Percentiles rank a stretch among this genome's conserved stretches.
Evolutionary conservation across 1,140 invertebrate species (phyloP).

Genomic region (Leucophenga varia): DNA sequence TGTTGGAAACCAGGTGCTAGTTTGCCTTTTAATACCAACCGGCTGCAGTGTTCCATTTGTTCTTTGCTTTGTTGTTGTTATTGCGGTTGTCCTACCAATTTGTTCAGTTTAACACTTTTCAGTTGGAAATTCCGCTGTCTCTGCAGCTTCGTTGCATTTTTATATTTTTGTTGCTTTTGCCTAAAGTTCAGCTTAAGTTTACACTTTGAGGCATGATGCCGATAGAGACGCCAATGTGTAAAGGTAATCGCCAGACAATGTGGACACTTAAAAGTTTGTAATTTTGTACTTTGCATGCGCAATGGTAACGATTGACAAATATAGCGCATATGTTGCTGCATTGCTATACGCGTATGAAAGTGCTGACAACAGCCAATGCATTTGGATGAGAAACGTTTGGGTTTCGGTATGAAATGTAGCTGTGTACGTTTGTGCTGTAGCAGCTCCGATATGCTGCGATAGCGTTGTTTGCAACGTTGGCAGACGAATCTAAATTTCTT

Average conservation of each 20-base stretch:
- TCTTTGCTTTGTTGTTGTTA: too few relatives aligned
- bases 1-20: too few relatives aligned
- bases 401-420: slow-evolving; percentile 14
- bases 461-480: slow-evolving; percentile 19
- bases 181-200: slow-evolving; percentile 8
- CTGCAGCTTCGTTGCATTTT: too few relatives aligned
- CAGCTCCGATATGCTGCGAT: slow-evolving; percentile 20
- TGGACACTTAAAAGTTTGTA: slow-evolving; percentile 46
- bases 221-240: slow-evolving; percentile 45
- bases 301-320: slow-evolving; percentile 43
- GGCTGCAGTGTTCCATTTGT: too few relatives aligned
- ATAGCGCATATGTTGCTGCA: slow-evolving; percentile 43
- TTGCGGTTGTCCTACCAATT: too few relatives aligned
- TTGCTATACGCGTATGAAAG: slow-evolving; percentile 27
- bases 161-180: too few relatives aligned
- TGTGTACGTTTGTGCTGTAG: slow-evolving; percentile 22
- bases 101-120: too few relatives aligned
- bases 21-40: too few relatives aligned
- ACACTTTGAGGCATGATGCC: slow-evolving; percentile 39
- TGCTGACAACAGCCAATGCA: slow-evolving; percentile 34
- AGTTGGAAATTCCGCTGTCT: too few relatives aligned
- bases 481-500: background rate
- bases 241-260: slow-evolving; percentile 37
- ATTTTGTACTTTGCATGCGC: slow-evolving; percentile 18
- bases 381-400: slow-evolving; percentile 18